A percentile compares a stretch with the other conserved stretches of the same genome.
phyloP scores from a whole-genome alignment of 2,113 vertebrate species.

The Paramormyrops kingsleyae region DNA sequence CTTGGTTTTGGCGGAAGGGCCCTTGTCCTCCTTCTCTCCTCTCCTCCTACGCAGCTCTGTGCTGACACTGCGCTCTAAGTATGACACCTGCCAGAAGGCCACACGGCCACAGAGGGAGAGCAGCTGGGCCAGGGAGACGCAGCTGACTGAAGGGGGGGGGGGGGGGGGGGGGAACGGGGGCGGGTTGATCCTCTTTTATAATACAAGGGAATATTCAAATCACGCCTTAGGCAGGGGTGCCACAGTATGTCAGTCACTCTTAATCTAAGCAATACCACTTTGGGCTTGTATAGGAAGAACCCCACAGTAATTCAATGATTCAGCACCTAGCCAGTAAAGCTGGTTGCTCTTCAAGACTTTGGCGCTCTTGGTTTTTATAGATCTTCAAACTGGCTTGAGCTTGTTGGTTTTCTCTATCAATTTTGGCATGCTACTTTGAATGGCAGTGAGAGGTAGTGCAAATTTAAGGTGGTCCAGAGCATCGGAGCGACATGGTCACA shows the following conservation, averaged over 20 bases:
- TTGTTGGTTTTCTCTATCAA: background rate
- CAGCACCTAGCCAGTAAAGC: background rate
- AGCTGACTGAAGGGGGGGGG: conserved; percentile 56
- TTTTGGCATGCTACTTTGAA: background rate
- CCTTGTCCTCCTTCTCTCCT: conserved; percentile 67
- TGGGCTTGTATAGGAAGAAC: background rate
- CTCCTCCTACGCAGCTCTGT: conserved; percentile 79
- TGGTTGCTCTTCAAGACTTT: background rate
- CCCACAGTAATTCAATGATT: background rate
- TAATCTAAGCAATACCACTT: background rate
- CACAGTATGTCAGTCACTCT: background rate
- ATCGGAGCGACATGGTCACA: background rate
- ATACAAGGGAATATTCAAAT: background rate
- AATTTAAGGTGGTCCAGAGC: background rate
- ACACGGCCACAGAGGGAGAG: conserved; percentile 83
- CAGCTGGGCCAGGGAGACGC: conserved; percentile 73
- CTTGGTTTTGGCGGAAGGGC: conserved; percentile 57
- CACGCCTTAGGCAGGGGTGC: background rate
- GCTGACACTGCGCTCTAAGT: conserved; percentile 83
- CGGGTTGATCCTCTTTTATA: background rate
- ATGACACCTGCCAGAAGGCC: conserved; percentile 81
- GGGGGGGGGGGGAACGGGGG: background rate
- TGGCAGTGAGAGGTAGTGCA: background rate
- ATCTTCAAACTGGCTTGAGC: background rate
- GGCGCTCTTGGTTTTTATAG: background rate